Evolutionary conservation across 37 sponge, comb jelly and placozoan species (phyloP).

Genomic region (Spongia lamella): DNA sequence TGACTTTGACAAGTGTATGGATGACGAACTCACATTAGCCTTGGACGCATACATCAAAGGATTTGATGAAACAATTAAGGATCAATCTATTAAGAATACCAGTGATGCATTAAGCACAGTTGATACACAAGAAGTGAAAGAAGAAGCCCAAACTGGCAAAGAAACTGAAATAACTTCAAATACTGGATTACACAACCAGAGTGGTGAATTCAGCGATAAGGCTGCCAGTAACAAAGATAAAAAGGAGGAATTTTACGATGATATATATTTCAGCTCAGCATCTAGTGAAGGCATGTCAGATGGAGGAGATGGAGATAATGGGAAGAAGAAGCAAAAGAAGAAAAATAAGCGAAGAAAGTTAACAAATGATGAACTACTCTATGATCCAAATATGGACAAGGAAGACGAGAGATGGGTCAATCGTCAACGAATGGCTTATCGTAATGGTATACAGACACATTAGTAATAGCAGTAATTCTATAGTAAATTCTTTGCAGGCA

Average conservation of each 20-base stretch:
- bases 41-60: background rate
- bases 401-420: slow-evolving; percentile 88
- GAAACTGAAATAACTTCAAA: no score
- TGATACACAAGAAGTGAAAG: no score
- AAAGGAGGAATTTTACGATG: slow-evolving; percentile 67
- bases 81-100: background rate
- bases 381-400: slow-evolving; percentile 91
- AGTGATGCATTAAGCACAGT: no score
- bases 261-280: slow-evolving; percentile 77
- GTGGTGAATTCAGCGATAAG: no score
- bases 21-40: slow-evolving; percentile 3
- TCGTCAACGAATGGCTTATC: slow-evolving; percentile 80
- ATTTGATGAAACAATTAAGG: background rate
- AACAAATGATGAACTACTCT: slow-evolving; percentile 90
- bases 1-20: slow-evolving; percentile 85
- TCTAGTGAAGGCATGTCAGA: slow-evolving; percentile 30
- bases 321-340: background rate
- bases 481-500: no score
- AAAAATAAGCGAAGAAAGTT: slow-evolving; percentile 48
- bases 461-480: no score
- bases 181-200: no score
- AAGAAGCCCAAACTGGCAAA: no score
- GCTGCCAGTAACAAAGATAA: no score
- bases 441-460: slow-evolving; percentile 55
- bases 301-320: background rate